phyloP scores from a whole-genome alignment of 1,140 invertebrate genomes.

The Trichoplusia ni region DNA sequence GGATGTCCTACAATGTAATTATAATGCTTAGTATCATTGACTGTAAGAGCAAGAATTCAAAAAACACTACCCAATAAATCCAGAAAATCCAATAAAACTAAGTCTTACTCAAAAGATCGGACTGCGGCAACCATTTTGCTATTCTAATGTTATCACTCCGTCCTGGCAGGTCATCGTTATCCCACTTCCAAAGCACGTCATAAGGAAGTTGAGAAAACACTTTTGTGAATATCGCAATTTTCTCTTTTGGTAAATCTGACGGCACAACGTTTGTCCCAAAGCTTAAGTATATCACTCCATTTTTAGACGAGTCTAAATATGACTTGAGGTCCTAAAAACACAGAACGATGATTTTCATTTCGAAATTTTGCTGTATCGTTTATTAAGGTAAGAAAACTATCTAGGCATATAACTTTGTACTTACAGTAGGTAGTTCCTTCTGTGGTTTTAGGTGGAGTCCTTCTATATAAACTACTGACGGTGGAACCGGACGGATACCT shows the following conservation, averaged over 20 bases:
- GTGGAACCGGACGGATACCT: conserved; percentile 70
- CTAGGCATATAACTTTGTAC: conserved; percentile 35
- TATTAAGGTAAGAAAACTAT: background rate
- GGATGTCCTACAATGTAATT: conserved; percentile 28
- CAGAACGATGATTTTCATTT: conserved; percentile 7
- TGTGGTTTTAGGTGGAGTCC: conserved; percentile 79
- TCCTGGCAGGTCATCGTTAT: conserved; percentile 55
- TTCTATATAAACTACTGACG: conserved; percentile 82
- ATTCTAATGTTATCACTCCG: conserved; percentile 76
- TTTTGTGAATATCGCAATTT: conserved; percentile 65
- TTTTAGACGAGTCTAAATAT: conserved; percentile 79
- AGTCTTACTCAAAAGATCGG: conserved; percentile 62
- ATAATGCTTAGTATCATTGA: background rate
- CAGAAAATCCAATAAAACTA: background rate
- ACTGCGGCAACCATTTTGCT: conserved; percentile 81
- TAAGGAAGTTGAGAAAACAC: conserved; percentile 72
- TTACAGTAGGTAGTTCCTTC: conserved; percentile 62
- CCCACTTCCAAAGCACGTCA: conserved; percentile 80
- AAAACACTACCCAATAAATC: background rate
- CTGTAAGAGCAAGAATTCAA: background rate
- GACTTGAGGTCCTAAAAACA: conserved; percentile 76
- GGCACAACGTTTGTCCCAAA: conserved; percentile 82
- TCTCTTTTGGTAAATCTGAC: conserved; percentile 62
- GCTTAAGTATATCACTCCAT: conserved; percentile 84
- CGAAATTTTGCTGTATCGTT: background rate